Evolutionary conservation across 2,113 vertebrate genomes (phyloP).

Genomic region (Charadrius vociferus): DNA sequence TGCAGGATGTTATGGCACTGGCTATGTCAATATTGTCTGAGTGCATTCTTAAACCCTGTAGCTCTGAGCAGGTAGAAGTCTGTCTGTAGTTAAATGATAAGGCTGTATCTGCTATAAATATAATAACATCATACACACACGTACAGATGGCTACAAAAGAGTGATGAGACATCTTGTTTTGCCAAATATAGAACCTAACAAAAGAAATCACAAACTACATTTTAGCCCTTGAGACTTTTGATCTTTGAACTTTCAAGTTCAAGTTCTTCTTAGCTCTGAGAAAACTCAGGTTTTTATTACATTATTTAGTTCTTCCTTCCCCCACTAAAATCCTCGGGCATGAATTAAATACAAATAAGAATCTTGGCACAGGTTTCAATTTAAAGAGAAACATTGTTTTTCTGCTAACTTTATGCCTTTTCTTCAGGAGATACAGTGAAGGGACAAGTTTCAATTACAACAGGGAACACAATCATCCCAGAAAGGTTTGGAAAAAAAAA

Average conservation of each 20-base stretch:
- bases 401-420: not conserved
- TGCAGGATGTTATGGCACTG: not conserved
- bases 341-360: not conserved
- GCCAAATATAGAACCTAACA: constrained; percentile 23
- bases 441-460: not conserved
- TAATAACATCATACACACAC: constrained; percentile 8
- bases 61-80: constrained; percentile 26
- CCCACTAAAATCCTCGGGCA: not conserved
- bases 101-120: constrained; percentile 31
- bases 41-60: not conserved
- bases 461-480: not conserved
- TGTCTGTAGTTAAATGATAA: constrained; percentile 50
- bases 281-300: not conserved
- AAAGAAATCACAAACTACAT: not conserved
- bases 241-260: constrained; percentile 2
- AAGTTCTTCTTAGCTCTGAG: not conserved
- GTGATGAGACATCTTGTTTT: constrained; percentile 26
- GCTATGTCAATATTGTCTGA: constrained; percentile 19
- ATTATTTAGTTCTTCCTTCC: not conserved
- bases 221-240: not conserved
- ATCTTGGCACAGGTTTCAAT: not conserved
- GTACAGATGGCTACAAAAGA: constrained; percentile 22
- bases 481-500: not conserved
- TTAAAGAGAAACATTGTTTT: not conserved
- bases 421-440: not conserved